Evolutionary conservation across 2,888 invertebrate species (phyloP).

Genomic region (Notodonta dromedarius): DNA sequence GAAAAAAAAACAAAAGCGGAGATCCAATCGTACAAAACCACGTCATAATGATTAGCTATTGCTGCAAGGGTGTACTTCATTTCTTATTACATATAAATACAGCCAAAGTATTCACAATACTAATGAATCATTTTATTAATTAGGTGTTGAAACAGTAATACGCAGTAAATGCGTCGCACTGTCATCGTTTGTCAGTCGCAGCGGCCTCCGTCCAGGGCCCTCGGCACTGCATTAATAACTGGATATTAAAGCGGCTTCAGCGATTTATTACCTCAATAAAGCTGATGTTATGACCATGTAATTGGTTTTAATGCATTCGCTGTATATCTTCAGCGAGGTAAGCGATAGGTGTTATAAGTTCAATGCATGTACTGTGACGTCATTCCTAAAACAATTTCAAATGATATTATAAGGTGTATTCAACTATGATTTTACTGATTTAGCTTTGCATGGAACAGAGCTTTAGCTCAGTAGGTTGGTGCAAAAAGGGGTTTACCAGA

Average conservation of each 20-base stretch:
- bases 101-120: no score
- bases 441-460: no score
- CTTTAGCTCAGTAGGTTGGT: no score
- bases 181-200: constrained; percentile 38
- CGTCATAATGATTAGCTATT: no score
- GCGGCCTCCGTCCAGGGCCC: constrained; percentile 20
- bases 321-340: background rate
- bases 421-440: no score
- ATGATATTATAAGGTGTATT: no score
- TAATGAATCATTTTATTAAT: background rate
- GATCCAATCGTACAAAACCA: no score
- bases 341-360: background rate
- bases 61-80: no score
- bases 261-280: constrained; percentile 42
- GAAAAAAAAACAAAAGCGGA: no score
- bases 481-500: no score
- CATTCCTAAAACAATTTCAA: no score
- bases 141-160: constrained; percentile 10
- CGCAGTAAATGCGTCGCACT: constrained; percentile 19
- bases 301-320: constrained; percentile 18
- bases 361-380: background rate
- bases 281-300: constrained; percentile 18
- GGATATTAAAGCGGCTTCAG: constrained; percentile 38
- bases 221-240: constrained; percentile 38
- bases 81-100: no score